Evolutionary conservation across 2,113 vertebrate genomes (phyloP).

Genomic region (Ictalurus punctatus): DNA sequence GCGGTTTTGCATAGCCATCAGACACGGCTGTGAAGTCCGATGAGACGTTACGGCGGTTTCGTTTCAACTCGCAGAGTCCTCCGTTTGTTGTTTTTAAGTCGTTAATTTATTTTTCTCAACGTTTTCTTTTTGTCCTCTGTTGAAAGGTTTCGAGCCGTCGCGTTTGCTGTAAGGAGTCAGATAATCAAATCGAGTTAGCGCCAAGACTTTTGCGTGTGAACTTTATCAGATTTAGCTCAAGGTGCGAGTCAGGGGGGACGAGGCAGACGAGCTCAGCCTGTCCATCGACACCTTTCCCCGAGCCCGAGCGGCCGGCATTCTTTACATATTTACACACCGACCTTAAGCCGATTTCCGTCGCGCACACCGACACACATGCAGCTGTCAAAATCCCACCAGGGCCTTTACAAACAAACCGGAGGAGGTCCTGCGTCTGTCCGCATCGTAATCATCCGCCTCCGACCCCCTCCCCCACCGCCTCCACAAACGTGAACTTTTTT

Average conservation of each 20-base stretch:
- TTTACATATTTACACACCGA: conserved; percentile 60
- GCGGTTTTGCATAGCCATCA: conserved; percentile 13
- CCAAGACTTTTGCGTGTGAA: background rate
- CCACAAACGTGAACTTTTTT: background rate
- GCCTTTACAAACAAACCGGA: conserved; percentile 47
- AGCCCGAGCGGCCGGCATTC: conserved; percentile 68
- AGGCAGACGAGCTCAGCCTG: conserved; percentile 67
- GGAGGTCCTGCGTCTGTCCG: conserved; percentile 8
- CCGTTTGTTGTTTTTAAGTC: background rate
- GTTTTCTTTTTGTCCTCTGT: too few species aligned
- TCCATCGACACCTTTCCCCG: conserved; percentile 67
- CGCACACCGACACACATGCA: conserved; percentile 34
- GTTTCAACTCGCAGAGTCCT: background rate
- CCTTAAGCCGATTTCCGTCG: conserved; percentile 55
- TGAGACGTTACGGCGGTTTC: conserved; percentile 8
- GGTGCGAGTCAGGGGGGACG: conserved; percentile 29
- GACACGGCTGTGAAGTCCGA: background rate
- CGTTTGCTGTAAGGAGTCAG: background rate
- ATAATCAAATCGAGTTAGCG: conserved; percentile 10
- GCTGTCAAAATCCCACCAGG: conserved; percentile 55
- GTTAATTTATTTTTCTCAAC: background rate
- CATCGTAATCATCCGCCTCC: conserved; percentile 33
- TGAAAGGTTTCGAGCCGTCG: background rate
- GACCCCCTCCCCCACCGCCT: background rate
- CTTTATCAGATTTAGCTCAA: conserved; percentile 23